phyloP scores from a whole-genome alignment of 2,113 vertebrate species.

The Pelvicachromis taeniatus region DNA sequence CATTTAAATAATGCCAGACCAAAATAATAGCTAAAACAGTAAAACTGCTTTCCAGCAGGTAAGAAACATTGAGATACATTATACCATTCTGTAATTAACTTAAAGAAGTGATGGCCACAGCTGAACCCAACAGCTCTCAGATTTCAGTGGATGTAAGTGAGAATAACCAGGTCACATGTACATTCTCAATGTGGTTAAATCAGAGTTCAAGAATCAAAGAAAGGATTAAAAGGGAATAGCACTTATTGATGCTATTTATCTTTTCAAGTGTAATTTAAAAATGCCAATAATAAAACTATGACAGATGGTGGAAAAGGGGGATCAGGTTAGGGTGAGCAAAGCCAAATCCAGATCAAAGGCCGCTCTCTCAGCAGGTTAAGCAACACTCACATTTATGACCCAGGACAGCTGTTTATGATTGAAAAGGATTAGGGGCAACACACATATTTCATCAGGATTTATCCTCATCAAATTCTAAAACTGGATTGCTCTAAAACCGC shows the following conservation, averaged over 20 bases:
- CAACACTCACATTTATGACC: constrained; percentile 58
- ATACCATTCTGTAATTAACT: background rate
- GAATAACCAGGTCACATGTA: background rate
- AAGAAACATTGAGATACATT: background rate
- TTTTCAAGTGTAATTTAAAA: constrained; percentile 35
- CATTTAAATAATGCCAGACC: constrained; percentile 7
- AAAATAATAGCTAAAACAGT: constrained; percentile 13
- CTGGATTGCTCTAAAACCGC: constrained; percentile 51
- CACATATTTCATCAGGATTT: constrained; percentile 70
- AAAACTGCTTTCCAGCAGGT: background rate
- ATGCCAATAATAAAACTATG: constrained; percentile 19
- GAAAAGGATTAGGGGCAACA: constrained; percentile 58
- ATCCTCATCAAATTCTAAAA: constrained; percentile 44
- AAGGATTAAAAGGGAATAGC: background rate
- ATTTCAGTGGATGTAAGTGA: background rate
- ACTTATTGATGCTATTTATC: background rate
- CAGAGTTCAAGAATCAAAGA: background rate
- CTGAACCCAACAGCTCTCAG: background rate
- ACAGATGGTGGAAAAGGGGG: constrained; percentile 58
- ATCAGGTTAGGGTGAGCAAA: constrained; percentile 34
- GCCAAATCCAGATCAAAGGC: constrained; percentile 66
- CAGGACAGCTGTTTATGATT: constrained; percentile 67
- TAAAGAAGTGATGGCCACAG: background rate
- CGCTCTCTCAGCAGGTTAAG: constrained; percentile 53
- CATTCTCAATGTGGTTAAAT: background rate